phyloP scores from a whole-genome alignment of 2,888 invertebrate genomes.

The Apamea sordens region DNA sequence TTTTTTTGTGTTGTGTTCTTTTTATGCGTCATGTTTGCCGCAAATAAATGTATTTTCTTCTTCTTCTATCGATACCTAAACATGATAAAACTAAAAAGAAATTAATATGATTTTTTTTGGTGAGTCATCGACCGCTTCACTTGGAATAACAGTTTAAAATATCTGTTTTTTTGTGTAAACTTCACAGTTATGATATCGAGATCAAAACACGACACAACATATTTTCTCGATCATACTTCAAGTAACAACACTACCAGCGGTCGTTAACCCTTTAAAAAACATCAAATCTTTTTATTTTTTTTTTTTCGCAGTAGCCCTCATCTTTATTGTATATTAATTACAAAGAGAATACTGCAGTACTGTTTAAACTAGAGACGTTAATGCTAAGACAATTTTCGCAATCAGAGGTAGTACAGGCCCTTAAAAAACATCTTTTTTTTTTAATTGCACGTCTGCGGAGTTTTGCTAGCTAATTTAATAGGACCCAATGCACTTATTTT shows the following conservation, averaged over 20 bases:
- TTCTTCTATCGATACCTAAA: neutral
- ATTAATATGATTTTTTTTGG: neutral
- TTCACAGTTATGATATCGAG: neutral
- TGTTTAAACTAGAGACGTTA: no score
- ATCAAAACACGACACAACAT: neutral
- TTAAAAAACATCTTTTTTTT: neutral
- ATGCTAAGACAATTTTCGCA: no score
- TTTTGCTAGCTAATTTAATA: neutral
- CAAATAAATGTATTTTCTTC: no score
- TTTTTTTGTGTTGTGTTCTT: no score
- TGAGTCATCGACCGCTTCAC: neutral
- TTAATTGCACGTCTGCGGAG: neutral
- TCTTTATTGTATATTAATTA: no score
- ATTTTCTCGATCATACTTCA: neutral
- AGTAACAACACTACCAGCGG: neutral
- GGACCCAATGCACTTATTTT: neutral
- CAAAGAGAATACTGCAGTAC: no score
- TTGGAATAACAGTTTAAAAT: neutral
- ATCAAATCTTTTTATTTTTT: neutral
- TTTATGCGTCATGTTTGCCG: no score
- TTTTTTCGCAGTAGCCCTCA: no score
- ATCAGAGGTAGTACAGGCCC: no score
- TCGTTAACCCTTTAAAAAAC: neutral
- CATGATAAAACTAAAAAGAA: neutral
- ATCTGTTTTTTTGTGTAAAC: neutral